Evolutionary conservation across 2,797 vertebrate genomes (phyloP), one percentile per base, ranked within the genome.

Genomic region (Acanthiza pusilla): DNA sequence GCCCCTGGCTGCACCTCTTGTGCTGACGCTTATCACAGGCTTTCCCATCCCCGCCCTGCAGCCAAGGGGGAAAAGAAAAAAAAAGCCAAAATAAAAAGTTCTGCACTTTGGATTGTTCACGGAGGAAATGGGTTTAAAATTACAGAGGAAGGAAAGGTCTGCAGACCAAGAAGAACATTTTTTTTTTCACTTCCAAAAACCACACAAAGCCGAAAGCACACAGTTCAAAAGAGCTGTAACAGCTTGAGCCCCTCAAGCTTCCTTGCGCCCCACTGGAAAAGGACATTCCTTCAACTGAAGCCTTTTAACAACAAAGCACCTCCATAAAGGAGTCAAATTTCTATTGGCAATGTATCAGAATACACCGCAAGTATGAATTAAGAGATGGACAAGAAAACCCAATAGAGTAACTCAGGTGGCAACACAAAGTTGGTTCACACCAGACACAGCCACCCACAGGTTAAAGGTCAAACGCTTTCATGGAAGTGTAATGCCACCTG

Each of bases 101-200:
- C 57, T 34, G n/a, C 47, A 7, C 47, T 48, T 48, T 48, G 47
- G 47, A 92, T 93, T 88, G 82, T 85, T 81, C 73, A 19, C 5
- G 45, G 38, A 95, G 94, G 94, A 94, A 95, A 93, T 55, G 65
- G n/a, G 61, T 91, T 95, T 90, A 82, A 90, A 91, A 82, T 86
- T 91, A 90, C 67, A 86, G 71, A 91, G 92, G 93, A 96, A 95
- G 92, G 87, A 95, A 93, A 91, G 16, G 91, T 61, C 94, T 96
- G 66, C 51, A 65, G 45, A 57, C 11, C 0, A 0, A 92, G 73
- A 68, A 89, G 17, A 90, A n/a, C 7, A 0, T 16, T 47, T 48
- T 51, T 48, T 51, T 34, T 26, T 40, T 18, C 16, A 6, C 25
- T 61, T 83, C 60, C 38, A 82, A 87, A 95, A 85, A 13, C 20